A percentile compares a stretch with the other conserved stretches of the same genome.
Conservation (phyloP, 2,113 vertebrate genomes). For the Stegostoma tigrinum region DNA sequence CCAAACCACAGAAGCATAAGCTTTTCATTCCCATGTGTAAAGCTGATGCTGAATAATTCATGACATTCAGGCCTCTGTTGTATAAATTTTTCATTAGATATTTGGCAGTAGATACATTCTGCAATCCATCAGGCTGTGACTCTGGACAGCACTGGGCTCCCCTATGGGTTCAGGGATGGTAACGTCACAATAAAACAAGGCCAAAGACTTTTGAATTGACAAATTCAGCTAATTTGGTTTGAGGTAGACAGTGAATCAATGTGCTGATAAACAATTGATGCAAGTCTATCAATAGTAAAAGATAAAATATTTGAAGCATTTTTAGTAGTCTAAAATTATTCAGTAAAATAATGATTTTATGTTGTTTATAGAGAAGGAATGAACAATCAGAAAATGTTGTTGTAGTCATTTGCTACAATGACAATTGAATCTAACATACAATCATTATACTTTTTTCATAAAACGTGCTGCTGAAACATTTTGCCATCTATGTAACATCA, state of each 20-base stretch:
- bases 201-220: constrained; percentile 27
- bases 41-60: constrained; percentile 48
- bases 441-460: neutral
- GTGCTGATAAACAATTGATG: neutral
- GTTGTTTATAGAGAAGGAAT: neutral
- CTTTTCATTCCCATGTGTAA: constrained; percentile 43
- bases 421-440: neutral
- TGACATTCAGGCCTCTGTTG: constrained; percentile 40
- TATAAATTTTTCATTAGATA: constrained; percentile 48
- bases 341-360: neutral
- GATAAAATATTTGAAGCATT: neutral
- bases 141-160: constrained; percentile 40
- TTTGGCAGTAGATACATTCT: constrained; percentile 43
- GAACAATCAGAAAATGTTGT: neutral
- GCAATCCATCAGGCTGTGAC: constrained; percentile 39
- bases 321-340: neutral
- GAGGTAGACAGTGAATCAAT: neutral
- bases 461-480: neutral
- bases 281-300: neutral
- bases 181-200: constrained; percentile 28
- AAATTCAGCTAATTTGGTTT: neutral
- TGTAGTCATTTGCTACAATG: neutral
- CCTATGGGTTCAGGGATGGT: constrained; percentile 28
- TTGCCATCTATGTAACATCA: neutral
- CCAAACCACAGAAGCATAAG: constrained; percentile 39